These are phyloP conservation scores for Drosophila serrata DNA, from an alignment of 1,140 invertebrate genomes.

Conservation along the genomic window DNA sequence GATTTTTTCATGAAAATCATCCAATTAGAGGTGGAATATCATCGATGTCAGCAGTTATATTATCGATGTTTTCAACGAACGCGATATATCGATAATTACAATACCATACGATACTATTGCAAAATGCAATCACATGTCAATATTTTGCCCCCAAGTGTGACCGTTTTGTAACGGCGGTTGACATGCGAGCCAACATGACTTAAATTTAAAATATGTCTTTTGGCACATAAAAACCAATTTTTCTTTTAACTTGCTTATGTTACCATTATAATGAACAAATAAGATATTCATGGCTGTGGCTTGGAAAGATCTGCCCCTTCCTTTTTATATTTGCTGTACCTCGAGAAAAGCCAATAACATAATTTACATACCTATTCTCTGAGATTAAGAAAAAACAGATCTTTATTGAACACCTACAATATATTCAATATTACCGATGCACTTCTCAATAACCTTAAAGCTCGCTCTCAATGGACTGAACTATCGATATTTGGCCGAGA, in stretches of 20 bases:
- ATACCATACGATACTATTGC: neutral
- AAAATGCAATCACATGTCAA: neutral
- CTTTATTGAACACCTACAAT: neutral
- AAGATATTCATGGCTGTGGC: no score
- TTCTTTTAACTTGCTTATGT: neutral
- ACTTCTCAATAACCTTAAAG: neutral
- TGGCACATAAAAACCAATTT: neutral
- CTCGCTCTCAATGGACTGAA: neutral
- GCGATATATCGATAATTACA: neutral
- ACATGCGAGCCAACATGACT: neutral
- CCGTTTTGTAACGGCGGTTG: neutral
- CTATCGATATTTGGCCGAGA: constrained; percentile 25
- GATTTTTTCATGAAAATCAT: constrained; percentile 13
- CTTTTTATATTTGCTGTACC: neutral
- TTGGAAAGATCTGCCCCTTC: neutral
- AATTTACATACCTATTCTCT: neutral
- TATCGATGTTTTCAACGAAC: neutral
- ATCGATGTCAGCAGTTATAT: neutral
- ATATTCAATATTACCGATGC: neutral
- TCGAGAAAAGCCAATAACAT: neutral
- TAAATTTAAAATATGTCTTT: neutral
- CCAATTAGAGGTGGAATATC: constrained; percentile 5
- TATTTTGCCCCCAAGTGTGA: neutral
- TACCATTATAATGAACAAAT: neutral
- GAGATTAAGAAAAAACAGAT: no score